A percentile compares a stretch with the other conserved stretches of the same genome.
Conservation (phyloP, 2,113 vertebrate species). For the Psilopsiagon aurifrons region DNA sequence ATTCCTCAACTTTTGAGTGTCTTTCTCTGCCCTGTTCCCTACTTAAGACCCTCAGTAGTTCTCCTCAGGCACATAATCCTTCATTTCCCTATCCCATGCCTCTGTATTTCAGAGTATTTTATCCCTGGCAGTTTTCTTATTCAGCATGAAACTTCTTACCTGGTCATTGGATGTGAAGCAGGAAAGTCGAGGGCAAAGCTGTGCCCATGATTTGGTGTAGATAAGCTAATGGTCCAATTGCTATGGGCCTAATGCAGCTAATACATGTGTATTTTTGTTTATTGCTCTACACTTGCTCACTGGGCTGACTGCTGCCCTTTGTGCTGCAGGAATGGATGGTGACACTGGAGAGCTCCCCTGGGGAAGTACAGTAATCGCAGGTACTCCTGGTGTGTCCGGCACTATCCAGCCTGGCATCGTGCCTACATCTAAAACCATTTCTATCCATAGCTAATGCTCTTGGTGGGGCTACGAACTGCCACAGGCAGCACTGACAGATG, state of each 20-base stretch:
- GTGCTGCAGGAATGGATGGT: not conserved
- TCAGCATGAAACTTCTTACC: not conserved
- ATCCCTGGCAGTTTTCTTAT: not conserved
- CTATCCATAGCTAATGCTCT: not conserved
- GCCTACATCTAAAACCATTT: not conserved
- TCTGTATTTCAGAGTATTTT: not conserved
- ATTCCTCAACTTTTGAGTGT: not conserved
- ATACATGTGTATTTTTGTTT: not conserved
- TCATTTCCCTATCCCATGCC: not conserved
- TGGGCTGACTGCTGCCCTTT: fast-evolving
- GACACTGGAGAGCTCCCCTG: not conserved
- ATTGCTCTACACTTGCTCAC: not conserved
- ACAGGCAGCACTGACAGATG: not conserved
- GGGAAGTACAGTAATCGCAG: not conserved
- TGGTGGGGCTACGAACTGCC: not conserved
- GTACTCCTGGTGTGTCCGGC: fast-evolving
- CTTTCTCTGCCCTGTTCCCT: not conserved
- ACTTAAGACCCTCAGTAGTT: not conserved
- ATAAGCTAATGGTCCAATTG: fast-evolving
- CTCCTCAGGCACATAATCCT: not conserved
- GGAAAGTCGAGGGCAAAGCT: not conserved
- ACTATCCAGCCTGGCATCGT: not conserved
- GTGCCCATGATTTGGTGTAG: not conserved
- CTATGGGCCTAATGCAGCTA: not conserved
- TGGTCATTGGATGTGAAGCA: not conserved